phyloP scores from a whole-genome alignment of 2,113 vertebrate genomes.

The Brachionichthys hirsutus region DNA sequence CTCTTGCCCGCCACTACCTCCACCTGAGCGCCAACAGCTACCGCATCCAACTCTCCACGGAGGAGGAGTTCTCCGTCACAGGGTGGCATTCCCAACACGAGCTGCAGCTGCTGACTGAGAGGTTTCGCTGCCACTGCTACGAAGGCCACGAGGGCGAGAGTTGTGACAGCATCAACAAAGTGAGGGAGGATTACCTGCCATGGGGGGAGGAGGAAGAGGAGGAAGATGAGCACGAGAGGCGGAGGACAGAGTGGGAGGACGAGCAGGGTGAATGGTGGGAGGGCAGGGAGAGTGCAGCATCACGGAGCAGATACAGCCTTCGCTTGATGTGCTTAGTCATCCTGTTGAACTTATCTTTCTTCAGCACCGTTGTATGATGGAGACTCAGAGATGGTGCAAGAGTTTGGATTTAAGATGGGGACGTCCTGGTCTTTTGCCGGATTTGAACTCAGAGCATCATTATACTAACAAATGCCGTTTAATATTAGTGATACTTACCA shows the following conservation, averaged over 20 bases:
- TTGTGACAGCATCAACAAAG: constrained; percentile 70
- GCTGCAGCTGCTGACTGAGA: constrained; percentile 62
- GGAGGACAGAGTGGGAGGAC: constrained; percentile 52
- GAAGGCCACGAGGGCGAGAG: constrained; percentile 72
- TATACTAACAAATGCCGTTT: no score
- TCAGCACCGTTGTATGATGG: constrained; percentile 22
- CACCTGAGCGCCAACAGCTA: constrained; percentile 77
- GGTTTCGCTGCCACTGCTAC: constrained; percentile 83
- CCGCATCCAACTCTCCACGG: constrained; percentile 45
- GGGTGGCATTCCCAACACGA: constrained; percentile 71
- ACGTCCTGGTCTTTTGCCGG: neutral
- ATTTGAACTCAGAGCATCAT: neutral
- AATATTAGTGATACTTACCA: neutral
- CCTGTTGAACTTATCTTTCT: constrained; percentile 47
- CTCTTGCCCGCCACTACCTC: constrained; percentile 68
- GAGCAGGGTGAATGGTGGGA: constrained; percentile 37
- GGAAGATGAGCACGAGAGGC: constrained; percentile 18
- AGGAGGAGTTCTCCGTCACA: constrained; percentile 68
- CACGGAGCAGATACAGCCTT: constrained; percentile 2
- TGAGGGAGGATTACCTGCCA: constrained; percentile 49
- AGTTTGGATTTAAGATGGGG: neutral
- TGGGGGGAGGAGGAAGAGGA: constrained; percentile 33
- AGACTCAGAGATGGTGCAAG: neutral
- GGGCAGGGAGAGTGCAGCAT: constrained; percentile 30
- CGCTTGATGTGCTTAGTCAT: constrained; percentile 43